Evolutionary conservation across 2,888 invertebrate species (phyloP).

Genomic region (Heliconius charithonia): DNA sequence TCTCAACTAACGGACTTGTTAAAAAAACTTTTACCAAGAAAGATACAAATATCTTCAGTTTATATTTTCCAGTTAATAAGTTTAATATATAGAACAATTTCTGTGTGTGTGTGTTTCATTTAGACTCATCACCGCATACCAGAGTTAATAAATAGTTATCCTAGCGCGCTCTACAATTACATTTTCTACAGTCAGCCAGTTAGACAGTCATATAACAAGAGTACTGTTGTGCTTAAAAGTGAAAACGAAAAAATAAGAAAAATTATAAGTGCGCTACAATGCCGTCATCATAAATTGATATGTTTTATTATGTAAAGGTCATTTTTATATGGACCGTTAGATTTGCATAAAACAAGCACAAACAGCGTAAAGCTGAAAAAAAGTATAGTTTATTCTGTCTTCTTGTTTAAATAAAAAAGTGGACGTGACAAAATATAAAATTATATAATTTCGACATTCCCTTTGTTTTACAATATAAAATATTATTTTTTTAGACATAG

Average conservation of each 20-base stretch:
- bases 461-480: too few relatives aligned
- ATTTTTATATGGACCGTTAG: too few relatives aligned
- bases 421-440: too few relatives aligned
- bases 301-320: too few relatives aligned
- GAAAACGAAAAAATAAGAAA: too few relatives aligned
- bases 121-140: neutral
- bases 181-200: constrained; percentile 31
- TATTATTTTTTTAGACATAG: too few relatives aligned
- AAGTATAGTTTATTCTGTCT: too few relatives aligned
- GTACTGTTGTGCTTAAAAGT: constrained; percentile 25
- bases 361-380: too few relatives aligned
- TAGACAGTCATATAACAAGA: constrained; percentile 18
- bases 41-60: neutral
- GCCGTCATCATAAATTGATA: neutral
- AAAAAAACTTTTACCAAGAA: neutral
- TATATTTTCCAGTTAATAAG: constrained; percentile 7
- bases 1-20: neutral
- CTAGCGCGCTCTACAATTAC: constrained; percentile 28
- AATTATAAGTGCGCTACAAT: neutral
- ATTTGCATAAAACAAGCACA: too few relatives aligned
- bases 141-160: constrained; percentile 34
- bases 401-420: too few relatives aligned
- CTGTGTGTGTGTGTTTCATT: neutral
- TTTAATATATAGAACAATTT: neutral
- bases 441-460: too few relatives aligned